phyloP scores from a whole-genome alignment of 2,113 vertebrate genomes.

The Lycocorax pyrrhopterus region DNA sequence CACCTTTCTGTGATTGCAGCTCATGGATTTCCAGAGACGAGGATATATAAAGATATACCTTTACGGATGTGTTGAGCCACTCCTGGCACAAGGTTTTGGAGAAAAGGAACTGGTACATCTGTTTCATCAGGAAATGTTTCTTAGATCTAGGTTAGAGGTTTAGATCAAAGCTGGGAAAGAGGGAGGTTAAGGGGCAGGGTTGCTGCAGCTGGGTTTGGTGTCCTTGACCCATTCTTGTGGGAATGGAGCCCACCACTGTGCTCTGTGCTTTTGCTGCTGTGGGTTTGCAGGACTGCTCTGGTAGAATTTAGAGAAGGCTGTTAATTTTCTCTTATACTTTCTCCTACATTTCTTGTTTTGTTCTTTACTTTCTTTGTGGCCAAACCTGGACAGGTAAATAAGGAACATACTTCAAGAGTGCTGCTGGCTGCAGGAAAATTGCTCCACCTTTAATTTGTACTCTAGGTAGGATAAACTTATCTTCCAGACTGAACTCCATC shows the following conservation, averaged over 20 bases:
- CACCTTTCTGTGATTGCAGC: background rate
- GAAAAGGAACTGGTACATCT: background rate
- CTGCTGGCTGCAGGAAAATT: background rate
- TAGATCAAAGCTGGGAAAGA: background rate
- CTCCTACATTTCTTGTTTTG: rapidly evolving
- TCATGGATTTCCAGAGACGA: background rate
- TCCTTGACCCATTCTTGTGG: rapidly evolving
- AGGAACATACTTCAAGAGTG: rapidly evolving
- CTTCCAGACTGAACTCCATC: background rate
- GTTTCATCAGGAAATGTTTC: background rate
- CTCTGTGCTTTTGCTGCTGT: background rate
- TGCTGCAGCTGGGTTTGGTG: background rate
- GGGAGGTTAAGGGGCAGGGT: background rate
- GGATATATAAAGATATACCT: background rate
- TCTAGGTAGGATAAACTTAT: background rate
- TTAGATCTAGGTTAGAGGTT: background rate
- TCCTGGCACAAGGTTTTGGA: background rate
- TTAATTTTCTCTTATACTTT: background rate
- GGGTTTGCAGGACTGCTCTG: background rate
- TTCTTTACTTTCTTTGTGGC: background rate
- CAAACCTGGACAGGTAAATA: background rate
- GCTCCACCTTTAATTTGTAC: background rate
- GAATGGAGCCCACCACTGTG: rapidly evolving
- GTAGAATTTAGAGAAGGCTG: background rate
- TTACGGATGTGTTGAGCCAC: rapidly evolving